Evolutionary conservation across 2,113 vertebrate species (phyloP), one percentile per base, ranked within the genome.

Genomic region (Vulpes ferrilata): DNA sequence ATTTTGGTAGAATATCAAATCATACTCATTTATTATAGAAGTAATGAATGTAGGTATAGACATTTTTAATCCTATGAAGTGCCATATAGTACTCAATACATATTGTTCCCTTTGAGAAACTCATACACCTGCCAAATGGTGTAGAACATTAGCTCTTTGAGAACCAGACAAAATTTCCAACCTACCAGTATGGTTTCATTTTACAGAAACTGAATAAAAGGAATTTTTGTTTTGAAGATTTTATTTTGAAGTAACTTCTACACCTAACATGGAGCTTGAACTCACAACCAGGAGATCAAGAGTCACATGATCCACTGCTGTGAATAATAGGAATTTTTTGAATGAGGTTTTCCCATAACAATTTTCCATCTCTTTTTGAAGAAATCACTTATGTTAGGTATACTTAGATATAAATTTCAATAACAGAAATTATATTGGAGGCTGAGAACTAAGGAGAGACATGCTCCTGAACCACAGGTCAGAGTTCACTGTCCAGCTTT

Each of bases 1-100:
- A 86, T 96, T 92, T 98, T 79, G 73, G 73, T 86, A 93, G 32
- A 89, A 32, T 92, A 65, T 91, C 32, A 93, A 74, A 87, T 71
- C 38, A 78, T 96, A 82, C 35, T 85, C 15, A 22, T 15, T 95
- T 92, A 69, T 69, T 48, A 48, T 43, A 85, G 60, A 71, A 86
- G 48, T 27, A 95, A 83, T 88, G 79, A 83, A 88, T 57, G 13
- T 73, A 94, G 90, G 35, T 16, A 82, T 4, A 89, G 30, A 43
- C 74, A 5, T 89, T 83, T 74, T 90, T 90, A 95, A 86, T 96
- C 62, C 60, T 91, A 12, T 27, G 51, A 73, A 73, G 35, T 62
- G 53, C 30, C 53, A 93, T 0, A 23, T 48, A 73, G 8, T 91
- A 93, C 12, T 57, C n/a, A 81, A 60, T 82, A 80, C 22, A 43